A percentile compares a stretch with the other conserved stretches of the same genome.
Evolutionary conservation across 2,797 vertebrate genomes (phyloP).

Genomic region (Myripristis jacobus): DNA sequence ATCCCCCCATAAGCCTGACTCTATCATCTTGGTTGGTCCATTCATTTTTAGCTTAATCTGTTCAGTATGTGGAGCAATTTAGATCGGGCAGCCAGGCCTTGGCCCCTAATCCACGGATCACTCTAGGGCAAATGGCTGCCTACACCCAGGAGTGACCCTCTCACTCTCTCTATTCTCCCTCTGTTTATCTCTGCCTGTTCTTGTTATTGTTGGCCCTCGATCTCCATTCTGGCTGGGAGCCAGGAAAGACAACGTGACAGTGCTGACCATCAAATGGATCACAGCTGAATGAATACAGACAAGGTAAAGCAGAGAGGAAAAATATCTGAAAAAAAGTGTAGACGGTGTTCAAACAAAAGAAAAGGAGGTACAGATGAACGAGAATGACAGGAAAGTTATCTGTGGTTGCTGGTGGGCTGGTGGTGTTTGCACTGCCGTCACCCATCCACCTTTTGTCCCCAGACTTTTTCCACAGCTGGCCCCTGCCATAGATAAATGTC

Average conservation of each 20-base stretch:
- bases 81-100: constrained; percentile 46
- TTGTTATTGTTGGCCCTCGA: constrained; percentile 35
- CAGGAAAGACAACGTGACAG: constrained; percentile 21
- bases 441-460: constrained; percentile 28
- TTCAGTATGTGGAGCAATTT: constrained; percentile 70
- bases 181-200: constrained; percentile 42
- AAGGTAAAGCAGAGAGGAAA: not conserved
- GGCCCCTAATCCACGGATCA: constrained; percentile 68
- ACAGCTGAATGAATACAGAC: constrained; percentile 20
- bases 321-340: not conserved
- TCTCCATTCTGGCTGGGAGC: constrained; percentile 26
- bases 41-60: constrained; percentile 71
- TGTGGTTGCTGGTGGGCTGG: not conserved
- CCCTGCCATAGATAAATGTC: constrained; percentile 82
- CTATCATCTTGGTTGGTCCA: constrained; percentile 46
- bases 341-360: not conserved
- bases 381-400: constrained; percentile 7
- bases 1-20: constrained; percentile 49
- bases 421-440: constrained; percentile 15
- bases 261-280: constrained; percentile 14
- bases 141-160: constrained; percentile 46
- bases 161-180: constrained; percentile 16
- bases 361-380: not conserved
- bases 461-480: constrained; percentile 57
- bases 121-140: constrained; percentile 52